phyloP scores from a whole-genome alignment of 2,888 invertebrate species.

The Euphydryas editha region DNA sequence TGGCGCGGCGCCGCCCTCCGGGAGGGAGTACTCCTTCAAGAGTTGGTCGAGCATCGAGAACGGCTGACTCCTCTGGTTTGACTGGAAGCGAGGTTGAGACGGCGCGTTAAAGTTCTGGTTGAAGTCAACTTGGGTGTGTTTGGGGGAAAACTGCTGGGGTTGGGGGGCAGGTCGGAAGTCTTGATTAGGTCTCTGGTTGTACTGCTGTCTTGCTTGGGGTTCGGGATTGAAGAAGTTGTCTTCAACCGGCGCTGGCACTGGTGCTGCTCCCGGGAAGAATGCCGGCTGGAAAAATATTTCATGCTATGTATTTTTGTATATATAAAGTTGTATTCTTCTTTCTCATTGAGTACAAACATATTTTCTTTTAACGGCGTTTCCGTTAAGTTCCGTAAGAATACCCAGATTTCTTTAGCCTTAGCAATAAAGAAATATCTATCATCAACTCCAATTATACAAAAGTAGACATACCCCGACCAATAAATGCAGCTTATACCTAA shows the following conservation, averaged over 20 bases:
- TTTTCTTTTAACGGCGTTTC: neutral
- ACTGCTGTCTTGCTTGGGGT: conserved; percentile 61
- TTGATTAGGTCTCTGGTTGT: conserved; percentile 58
- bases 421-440: too few species aligned
- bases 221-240: conserved; percentile 64
- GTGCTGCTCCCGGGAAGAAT: conserved; percentile 76
- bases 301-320: neutral
- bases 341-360: too few species aligned
- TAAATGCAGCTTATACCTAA: too few species aligned
- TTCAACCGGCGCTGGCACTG: conserved; percentile 57
- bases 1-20: conserved; percentile 86
- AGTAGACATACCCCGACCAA: too few species aligned
- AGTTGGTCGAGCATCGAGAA: conserved; percentile 89
- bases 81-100: conserved; percentile 10
- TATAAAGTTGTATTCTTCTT: neutral
- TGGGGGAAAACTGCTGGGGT: conserved; percentile 54
- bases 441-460: too few species aligned
- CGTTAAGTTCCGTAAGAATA: too few species aligned
- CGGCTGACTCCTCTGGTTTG: conserved; percentile 52
- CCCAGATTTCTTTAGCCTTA: too few species aligned
- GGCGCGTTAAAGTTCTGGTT: conserved; percentile 55
- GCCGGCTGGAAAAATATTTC: conserved; percentile 66
- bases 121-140: conserved; percentile 55
- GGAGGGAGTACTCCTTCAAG: conserved; percentile 91
- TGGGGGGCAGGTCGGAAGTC: conserved; percentile 63